Percentiles rank a stretch among this genome's conserved stretches.
Conservation (phyloP, 1,140 invertebrate genomes). For the Zaprionus nigranus region DNA sequence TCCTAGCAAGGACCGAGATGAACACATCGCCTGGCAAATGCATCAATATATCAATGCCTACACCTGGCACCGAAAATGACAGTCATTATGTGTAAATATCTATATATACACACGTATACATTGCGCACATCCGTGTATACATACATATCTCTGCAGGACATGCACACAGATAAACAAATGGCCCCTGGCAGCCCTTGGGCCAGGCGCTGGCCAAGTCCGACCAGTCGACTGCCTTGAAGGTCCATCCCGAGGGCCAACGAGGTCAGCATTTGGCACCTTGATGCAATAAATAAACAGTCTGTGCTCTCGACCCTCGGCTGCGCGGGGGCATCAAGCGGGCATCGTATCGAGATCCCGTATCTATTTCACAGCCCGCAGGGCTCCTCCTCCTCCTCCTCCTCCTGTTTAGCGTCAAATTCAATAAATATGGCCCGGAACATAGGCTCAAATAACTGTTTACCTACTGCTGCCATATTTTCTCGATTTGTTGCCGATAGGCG, state of each 20-base stretch:
- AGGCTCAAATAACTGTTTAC: slow-evolving; percentile 35
- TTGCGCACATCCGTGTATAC: slow-evolving; percentile 37
- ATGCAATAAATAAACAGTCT: slow-evolving; percentile 78
- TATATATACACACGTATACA: slow-evolving; percentile 18
- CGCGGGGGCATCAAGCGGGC: slow-evolving; percentile 20
- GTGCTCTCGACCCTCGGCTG: background rate
- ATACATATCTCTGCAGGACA: background rate
- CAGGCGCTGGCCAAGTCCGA: background rate
- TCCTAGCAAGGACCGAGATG: slow-evolving; percentile 35
- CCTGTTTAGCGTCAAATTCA: slow-evolving; percentile 59
- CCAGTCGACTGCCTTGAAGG: slow-evolving; percentile 15
- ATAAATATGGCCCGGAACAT: slow-evolving; percentile 64
- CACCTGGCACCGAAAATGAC: slow-evolving; percentile 74
- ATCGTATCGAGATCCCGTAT: slow-evolving; percentile 24
- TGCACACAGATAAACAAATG: slow-evolving; percentile 32
- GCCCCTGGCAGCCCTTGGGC: slow-evolving; percentile 34
- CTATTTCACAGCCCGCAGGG: slow-evolving; percentile 24
- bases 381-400: background rate
- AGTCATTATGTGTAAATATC: slow-evolving; percentile 71
- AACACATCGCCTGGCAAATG: slow-evolving; percentile 77
- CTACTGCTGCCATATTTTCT: slow-evolving; percentile 33
- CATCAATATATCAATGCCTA: slow-evolving; percentile 77
- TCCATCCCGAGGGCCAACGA: slow-evolving; percentile 48
- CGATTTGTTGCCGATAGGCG: slow-evolving; percentile 8
- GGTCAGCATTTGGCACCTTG: slow-evolving; percentile 74